Percentiles rank a stretch among this genome's conserved stretches.
Conservation (phyloP, 2,113 vertebrate species). For the Mastomys coucha region DNA sequence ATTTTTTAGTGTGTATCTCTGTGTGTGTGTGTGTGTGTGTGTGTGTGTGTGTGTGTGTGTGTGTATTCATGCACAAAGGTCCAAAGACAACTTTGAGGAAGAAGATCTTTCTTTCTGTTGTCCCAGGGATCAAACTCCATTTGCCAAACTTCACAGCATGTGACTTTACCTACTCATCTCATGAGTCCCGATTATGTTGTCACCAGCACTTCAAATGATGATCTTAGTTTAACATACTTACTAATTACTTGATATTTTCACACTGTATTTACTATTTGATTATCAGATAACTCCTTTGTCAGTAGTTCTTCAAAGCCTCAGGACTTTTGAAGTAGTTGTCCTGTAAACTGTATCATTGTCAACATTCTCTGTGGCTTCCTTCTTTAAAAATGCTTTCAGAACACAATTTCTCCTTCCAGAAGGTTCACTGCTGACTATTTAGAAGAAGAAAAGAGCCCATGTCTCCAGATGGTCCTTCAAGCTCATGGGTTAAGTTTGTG, state of each 20-base stretch:
- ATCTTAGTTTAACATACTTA: slow-evolving; percentile 8
- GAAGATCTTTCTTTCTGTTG: background rate
- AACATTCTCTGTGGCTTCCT: background rate
- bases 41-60: background rate
- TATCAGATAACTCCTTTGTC: slow-evolving; percentile 25
- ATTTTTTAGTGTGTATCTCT: background rate
- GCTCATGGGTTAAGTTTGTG: slow-evolving; percentile 26
- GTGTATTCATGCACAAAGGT: background rate
- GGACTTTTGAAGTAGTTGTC: background rate
- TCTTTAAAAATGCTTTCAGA: slow-evolving; percentile 51
- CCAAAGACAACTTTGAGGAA: background rate
- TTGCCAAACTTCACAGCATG: background rate
- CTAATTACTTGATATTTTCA: slow-evolving; percentile 29
- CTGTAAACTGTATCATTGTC: background rate
- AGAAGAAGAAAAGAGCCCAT: background rate
- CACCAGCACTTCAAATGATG: background rate
- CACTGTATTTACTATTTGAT: background rate
- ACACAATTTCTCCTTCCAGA: slow-evolving; percentile 52
- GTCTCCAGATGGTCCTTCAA: slow-evolving; percentile 23
- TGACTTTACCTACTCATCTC: background rate
- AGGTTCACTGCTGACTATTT: slow-evolving; percentile 51
- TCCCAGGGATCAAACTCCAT: background rate
- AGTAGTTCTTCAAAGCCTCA: slow-evolving; percentile 32
- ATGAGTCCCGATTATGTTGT: background rate
- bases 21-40: background rate